Evolutionary conservation across 2,113 vertebrate species (phyloP), one percentile per base, ranked within the genome.

Genomic region (Verasper variegatus): DNA sequence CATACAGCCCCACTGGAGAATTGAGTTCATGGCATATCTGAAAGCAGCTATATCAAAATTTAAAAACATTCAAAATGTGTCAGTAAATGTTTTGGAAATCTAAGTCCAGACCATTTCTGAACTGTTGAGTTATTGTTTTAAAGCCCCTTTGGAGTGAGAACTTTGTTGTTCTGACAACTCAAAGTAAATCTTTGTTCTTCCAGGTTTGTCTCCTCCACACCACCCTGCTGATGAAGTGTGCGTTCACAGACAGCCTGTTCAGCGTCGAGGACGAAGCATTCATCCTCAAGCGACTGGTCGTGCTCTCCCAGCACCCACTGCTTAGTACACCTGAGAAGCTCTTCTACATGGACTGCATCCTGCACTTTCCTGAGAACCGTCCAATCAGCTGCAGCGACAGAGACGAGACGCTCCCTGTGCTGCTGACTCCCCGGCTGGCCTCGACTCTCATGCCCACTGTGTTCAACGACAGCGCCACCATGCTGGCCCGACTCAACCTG

Each of bases 171-270:
- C 35, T 37, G 35, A 10, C 21, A 1, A 51, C n/a, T 55, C 52
- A 21, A 9, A 49, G 21, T 56, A 2, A 23, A 21, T 55, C 51
- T 62, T 13, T 47, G 27, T 10, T 17, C 37, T 10, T 24, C 8
- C 76, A 92, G 92, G 85, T 93, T 0, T 89, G 92, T 0, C 94
- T 97, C 27, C 83, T 97, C 68, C 97, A 98, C 5, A 63, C 92
- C 0, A 90, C 95, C 0, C 91, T 98, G 63, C 94, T 95, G 21
- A 95, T 97, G 90, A 98, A 98, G 86, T 85, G 93, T 0, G 93
- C 94, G 1, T 98, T 97, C 56, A 97, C 96, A 0, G 97, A 97
- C 78, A 96, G 96, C 23, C 93, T 98, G 59, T 98, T 98, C 86
- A 97, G 95, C 0, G 88, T 92, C 0, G 96, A 98, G 60, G 96